Conservation (phyloP, 2,888 invertebrate species). For the Dynastes tityus region DNA sequence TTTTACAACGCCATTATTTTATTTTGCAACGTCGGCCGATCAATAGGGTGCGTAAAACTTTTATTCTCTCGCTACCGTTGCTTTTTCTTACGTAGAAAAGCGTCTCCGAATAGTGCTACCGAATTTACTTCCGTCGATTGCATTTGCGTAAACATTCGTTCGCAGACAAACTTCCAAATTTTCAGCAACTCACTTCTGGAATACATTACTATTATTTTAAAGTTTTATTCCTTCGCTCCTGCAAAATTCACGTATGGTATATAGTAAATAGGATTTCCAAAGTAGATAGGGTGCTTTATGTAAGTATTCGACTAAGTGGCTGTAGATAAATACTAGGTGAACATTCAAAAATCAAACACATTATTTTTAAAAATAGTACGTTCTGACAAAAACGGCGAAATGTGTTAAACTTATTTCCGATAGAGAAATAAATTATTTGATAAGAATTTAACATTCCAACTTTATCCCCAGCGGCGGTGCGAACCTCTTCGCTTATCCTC, state of each 20-base stretch:
- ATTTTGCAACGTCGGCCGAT: constrained; percentile 46
- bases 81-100: constrained; percentile 18
- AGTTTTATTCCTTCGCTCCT: background rate
- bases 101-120: background rate
- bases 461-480: no score
- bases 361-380: no score
- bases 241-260: background rate
- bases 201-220: constrained; percentile 9
- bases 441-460: no score
- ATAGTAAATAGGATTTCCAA: background rate
- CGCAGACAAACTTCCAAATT: constrained; percentile 16
- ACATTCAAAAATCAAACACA: no score
- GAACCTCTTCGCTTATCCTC: no score
- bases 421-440: no score
- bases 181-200: background rate
- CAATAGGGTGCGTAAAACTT: constrained; percentile 46
- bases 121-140: constrained; percentile 25
- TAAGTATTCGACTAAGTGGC: no score
- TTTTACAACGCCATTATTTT: constrained; percentile 46
- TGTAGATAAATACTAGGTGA: no score
- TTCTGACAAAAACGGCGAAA: no score
- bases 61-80: constrained; percentile 34
- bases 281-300: background rate
- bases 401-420: no score
- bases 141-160: constrained; percentile 30